Conservation (phyloP, 2,797 vertebrate genomes). For the Lacerta agilis region DNA sequence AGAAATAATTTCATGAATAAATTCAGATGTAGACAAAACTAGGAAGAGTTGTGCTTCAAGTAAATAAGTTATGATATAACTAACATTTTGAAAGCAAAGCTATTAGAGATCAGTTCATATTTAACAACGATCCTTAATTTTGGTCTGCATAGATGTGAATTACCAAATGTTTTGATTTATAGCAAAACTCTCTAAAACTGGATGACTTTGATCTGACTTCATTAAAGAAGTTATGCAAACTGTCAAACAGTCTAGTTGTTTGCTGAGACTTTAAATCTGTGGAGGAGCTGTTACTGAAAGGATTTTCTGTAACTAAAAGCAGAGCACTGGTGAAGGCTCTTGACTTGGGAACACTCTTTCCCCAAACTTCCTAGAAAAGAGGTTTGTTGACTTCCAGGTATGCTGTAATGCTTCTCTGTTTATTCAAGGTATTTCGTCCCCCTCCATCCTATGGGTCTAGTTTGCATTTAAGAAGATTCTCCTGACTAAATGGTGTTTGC, state of each 20-base stretch:
- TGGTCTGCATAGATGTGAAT: background rate
- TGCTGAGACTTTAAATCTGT: background rate
- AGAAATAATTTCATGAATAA: slow-evolving; percentile 42
- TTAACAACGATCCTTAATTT: slow-evolving; percentile 11
- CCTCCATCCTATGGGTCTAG: background rate
- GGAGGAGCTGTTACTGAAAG: slow-evolving; percentile 10
- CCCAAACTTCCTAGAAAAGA: background rate
- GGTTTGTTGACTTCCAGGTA: slow-evolving; percentile 21
- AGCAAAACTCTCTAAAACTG: background rate
- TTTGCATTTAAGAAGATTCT: slow-evolving; percentile 22
- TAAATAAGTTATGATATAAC: slow-evolving; percentile 4
- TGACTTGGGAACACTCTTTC: background rate
- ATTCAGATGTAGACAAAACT: slow-evolving; percentile 31
- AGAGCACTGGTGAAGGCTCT: background rate
- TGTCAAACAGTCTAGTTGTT: background rate
- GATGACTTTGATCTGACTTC: slow-evolving; percentile 22
- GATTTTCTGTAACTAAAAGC: slow-evolving; percentile 19
- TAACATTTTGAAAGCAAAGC: background rate
- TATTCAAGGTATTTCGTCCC: background rate
- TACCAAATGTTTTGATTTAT: slow-evolving; percentile 16
- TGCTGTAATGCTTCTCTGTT: background rate
- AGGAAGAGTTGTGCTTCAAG: background rate
- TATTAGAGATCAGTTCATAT: slow-evolving; percentile 30
- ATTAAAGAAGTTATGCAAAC: slow-evolving; percentile 3
- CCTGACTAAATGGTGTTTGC: slow-evolving; percentile 14